Conservation (phyloP, 2,113 vertebrate species). For the Sylvia atricapilla region DNA sequence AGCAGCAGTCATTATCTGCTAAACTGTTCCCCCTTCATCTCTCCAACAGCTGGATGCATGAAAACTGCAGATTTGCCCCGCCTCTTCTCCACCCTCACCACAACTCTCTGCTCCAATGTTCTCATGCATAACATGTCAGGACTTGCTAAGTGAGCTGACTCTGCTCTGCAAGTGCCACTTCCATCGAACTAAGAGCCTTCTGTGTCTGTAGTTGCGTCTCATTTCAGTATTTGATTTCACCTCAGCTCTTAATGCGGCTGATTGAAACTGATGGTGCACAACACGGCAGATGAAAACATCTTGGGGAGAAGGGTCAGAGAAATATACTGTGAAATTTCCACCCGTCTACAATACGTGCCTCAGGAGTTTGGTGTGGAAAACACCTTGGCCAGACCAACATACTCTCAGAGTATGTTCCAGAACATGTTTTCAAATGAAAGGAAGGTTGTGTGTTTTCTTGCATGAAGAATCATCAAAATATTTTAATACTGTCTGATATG, state of each 20-base stretch:
- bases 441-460: neutral
- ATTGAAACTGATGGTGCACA: conserved; percentile 36
- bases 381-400: neutral
- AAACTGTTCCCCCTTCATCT: neutral
- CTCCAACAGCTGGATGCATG: neutral
- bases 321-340: neutral
- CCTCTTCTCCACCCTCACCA: neutral
- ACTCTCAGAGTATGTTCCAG: neutral
- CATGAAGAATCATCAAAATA: neutral
- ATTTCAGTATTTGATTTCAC: conserved; percentile 45
- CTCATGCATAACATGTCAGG: neutral
- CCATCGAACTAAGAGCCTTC: neutral
- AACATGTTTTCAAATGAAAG: neutral
- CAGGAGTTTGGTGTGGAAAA: neutral
- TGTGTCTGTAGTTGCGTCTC: neutral
- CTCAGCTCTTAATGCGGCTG: conserved; percentile 18
- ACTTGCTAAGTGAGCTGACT: neutral
- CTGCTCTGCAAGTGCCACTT: neutral
- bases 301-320: conserved; percentile 4
- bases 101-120: neutral
- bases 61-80: neutral
- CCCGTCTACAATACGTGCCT: neutral
- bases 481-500: neutral
- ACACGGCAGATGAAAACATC: conserved; percentile 12
- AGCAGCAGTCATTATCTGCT: neutral